Evolutionary conservation across 2,797 vertebrate genomes (phyloP), one percentile per base, ranked within the genome.

Genomic region (Microctenopoma lineatum): DNA sequence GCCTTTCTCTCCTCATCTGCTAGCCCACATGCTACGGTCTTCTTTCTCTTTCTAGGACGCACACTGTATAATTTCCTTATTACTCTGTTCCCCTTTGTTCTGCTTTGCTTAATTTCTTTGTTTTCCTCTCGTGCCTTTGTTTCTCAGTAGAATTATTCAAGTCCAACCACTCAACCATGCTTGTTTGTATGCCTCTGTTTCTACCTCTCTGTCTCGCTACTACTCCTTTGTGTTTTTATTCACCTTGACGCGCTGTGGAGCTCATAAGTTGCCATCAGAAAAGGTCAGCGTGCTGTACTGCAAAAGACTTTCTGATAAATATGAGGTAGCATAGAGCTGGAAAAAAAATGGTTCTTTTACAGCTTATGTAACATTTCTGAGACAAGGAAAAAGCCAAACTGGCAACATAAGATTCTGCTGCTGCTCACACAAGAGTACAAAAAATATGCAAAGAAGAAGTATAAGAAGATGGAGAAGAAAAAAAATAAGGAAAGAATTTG

Each of bases 1-100:
- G 29, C 44, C 47, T 57, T 82, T 87, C 84, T 84, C 73, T 66
- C 78, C 45, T 70, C 27, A 12, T 73, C 60, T 73, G 55, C 57
- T 70, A 74, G 57, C 63, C 62, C 74, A 79, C 77, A 84, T 64
- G 69, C 68, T 72, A 52, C 60, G 57, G 55, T 29, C 42, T 10
- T 56, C 32, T 47, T 47, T 61, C 48, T 46, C 62, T 71, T 58
- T 3, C 2, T 64, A 48, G 21, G 14, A 61, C 16, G 42, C 25
- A 25, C 26, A 51, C 42, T 26, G 26, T 29, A 45, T 65, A 6
- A 66, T 73, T 60, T 61, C 5, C 29, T 12, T 60, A 51, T 50
- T 16, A 48, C 16, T 63, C 38, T 5, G 10, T 18, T 8, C 15
- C 8, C 16, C 45, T 70, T 54, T 69, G 58, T 54, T 51, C 57